These are phyloP conservation scores for Typhlomys cinereus DNA, from an alignment of 2,113 vertebrate genomes.

Conservation along the genomic window DNA sequence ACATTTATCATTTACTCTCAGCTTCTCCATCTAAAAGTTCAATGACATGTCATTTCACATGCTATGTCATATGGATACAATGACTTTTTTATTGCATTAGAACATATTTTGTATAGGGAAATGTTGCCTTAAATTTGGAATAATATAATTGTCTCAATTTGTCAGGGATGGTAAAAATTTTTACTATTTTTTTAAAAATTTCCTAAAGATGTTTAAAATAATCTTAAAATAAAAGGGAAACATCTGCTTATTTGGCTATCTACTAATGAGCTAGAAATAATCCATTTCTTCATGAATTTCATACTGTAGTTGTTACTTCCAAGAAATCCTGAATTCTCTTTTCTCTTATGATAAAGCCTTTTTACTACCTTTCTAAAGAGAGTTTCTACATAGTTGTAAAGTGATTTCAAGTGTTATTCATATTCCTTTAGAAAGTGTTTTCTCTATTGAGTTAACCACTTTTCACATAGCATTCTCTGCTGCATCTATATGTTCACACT, in stretches of 20 bases:
- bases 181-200: background rate
- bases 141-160: background rate
- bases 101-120: background rate
- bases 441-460: constrained; percentile 18
- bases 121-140: background rate
- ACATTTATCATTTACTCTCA: background rate
- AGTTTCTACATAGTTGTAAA: background rate
- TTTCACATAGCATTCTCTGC: background rate
- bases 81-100: background rate
- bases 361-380: background rate
- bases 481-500: background rate
- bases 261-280: background rate
- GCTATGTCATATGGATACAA: background rate
- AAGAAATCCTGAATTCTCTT: background rate
- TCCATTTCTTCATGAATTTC: background rate
- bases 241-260: background rate
- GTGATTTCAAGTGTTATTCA: background rate
- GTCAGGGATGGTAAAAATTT: too few relatives aligned
- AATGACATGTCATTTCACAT: background rate
- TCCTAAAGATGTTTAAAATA: constrained; percentile 13
- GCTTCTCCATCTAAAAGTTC: background rate
- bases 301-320: background rate
- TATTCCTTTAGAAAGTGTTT: background rate
- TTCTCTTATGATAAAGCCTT: background rate
- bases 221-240: background rate